Base-by-base conservation (phyloP, 1,140 invertebrate species). In the Drosophila seguyi region DNA sequence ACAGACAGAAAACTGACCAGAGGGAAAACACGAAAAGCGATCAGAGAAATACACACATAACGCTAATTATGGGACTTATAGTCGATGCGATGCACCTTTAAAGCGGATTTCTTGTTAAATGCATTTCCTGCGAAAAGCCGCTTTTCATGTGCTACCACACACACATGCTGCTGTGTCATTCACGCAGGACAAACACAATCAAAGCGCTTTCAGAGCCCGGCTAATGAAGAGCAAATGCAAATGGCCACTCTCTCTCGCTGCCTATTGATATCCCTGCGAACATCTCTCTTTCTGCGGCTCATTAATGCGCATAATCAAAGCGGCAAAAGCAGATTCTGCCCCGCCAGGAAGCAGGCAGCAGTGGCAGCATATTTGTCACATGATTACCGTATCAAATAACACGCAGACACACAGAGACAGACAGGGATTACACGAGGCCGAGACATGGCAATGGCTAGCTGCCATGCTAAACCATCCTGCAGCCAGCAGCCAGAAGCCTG, bases 251-350 rank as follows among this genome's bases (percentile, higher is more conserved):
- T n/a, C n/a, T n/a, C n/a, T n/a, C n/a, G n/a, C n/a, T n/a, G n/a
- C n/a, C n/a, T n/a, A n/a, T n/a, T n/a, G n/a, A n/a, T n/a, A n/a
- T 25, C 48, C 10, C 59, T 34, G 7, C n/a, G 44, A 36, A 53
- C 38, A 27, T 29, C 45, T 42, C 27, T 47, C 63, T 61, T 44
- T 36, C 29, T 61, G 38, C 48, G 72, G 74, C 83, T 82, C 84
- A 80, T 87, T 88, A 87, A 87, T 88, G 80, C 67, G 84, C 83
- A 87, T 80, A 87, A 84, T 88, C 84, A 87, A 83, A 88, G 78
- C 61, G 61, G 81, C 80, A 78, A 47, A 62, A 52, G 45, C 58
- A 59, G 22, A 31, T 18, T 36, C 45, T 34, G 62, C 53, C 44
- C 18, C 18, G 58, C 25, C 44, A 48, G 44, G 50, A 75, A 67